Conservation (phyloP, 2,888 invertebrate species). For the Platycnemis pennipes region DNA sequence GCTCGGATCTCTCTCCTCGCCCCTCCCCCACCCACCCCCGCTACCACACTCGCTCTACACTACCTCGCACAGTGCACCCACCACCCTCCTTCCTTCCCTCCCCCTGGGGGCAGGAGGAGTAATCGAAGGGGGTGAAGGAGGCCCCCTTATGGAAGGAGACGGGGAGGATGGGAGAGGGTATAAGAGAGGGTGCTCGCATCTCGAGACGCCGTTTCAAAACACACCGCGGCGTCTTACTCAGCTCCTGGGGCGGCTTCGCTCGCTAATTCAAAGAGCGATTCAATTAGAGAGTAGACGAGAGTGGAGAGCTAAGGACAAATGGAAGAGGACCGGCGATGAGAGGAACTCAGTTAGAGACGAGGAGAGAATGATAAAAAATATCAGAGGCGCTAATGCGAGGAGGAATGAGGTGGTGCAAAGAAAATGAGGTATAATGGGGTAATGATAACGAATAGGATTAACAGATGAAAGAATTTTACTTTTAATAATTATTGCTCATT, state of each 20-base stretch:
- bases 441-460: not conserved
- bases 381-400: not conserved
- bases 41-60: not conserved
- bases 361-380: slow-evolving; percentile 1
- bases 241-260: slow-evolving; percentile 46
- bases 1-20: slow-evolving; percentile 54
- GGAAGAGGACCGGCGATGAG: not conserved
- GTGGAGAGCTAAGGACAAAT: not conserved
- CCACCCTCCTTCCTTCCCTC: not conserved
- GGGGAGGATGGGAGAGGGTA: not conserved
- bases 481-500: not conserved
- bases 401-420: not conserved
- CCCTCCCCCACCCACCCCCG: slow-evolving; percentile 19
- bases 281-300: slow-evolving; percentile 56
- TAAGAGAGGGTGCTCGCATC: slow-evolving; percentile 37
- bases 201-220: slow-evolving; percentile 63
- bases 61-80: not conserved
- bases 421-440: not conserved
- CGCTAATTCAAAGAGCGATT: slow-evolving; percentile 55
- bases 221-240: slow-evolving; percentile 53
- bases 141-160: not conserved
- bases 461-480: not conserved
- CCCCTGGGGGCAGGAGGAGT: not conserved
- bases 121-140: too few species aligned
- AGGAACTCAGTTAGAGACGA: slow-evolving; percentile 3